Percentiles rank a stretch among this genome's conserved stretches.
These are phyloP conservation scores for Indri indri DNA, from an alignment of 2,113 vertebrate species.

Conservation along the genomic window DNA sequence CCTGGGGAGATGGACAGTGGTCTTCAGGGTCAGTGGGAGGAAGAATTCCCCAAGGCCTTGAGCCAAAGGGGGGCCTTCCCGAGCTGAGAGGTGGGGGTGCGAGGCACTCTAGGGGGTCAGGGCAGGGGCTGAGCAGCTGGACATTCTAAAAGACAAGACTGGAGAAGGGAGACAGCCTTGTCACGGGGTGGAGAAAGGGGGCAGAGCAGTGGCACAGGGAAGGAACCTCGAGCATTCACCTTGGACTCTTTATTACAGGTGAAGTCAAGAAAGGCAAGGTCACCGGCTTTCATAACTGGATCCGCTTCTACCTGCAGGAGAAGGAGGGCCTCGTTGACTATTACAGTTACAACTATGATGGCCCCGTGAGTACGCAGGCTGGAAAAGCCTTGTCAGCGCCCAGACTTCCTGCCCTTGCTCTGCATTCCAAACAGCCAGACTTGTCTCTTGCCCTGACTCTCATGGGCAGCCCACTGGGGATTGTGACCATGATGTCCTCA, in stretches of 20 bases:
- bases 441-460: not conserved
- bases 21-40: not conserved
- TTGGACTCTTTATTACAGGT: constrained; percentile 79
- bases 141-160: not conserved
- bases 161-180: not conserved
- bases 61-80: not conserved
- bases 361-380: constrained; percentile 87
- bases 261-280: constrained; percentile 94
- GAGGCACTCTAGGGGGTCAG: not conserved
- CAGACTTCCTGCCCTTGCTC: not conserved
- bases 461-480: not conserved
- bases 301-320: constrained; percentile 94
- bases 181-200: not conserved
- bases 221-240: not conserved
- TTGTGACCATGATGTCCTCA: not conserved
- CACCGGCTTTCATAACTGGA: constrained; percentile 98
- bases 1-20: not conserved
- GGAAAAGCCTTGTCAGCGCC: not conserved
- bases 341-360: constrained; percentile 93
- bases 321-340: constrained; percentile 90
- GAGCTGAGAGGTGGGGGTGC: not conserved
- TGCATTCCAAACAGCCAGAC: not conserved
- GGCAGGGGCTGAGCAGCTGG: not conserved
- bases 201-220: not conserved
- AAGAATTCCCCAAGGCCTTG: not conserved